phyloP scores from a whole-genome alignment of 2,888 invertebrate genomes.

The Sinelater perroti region DNA sequence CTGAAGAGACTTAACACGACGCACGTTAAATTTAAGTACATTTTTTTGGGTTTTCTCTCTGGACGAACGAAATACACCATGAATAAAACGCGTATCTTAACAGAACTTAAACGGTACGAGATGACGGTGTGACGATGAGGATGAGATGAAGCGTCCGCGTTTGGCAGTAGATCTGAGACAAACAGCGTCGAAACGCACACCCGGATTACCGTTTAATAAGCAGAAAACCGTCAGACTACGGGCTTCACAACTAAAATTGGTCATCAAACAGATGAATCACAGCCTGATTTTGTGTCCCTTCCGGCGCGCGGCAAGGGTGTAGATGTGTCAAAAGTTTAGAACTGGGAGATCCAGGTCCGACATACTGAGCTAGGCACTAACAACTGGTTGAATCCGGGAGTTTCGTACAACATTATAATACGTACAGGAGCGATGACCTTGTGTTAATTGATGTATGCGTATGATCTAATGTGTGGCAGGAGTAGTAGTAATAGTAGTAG shows the following conservation, averaged over 20 bases:
- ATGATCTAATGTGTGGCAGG: no score
- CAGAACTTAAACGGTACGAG: slow-evolving; percentile 26
- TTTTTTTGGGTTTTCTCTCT: slow-evolving; percentile 45
- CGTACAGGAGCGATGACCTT: slow-evolving; percentile 45
- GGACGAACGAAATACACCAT: slow-evolving; percentile 53
- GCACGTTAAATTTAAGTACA: slow-evolving; percentile 54
- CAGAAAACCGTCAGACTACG: slow-evolving; percentile 50
- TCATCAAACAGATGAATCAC: slow-evolving; percentile 64
- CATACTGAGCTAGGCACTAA: slow-evolving; percentile 61
- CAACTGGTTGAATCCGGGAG: slow-evolving; percentile 59
- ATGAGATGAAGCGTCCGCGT: slow-evolving; percentile 38
- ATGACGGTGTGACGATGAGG: slow-evolving; percentile 29
- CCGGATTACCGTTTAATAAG: slow-evolving; percentile 51
- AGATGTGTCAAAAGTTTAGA: slow-evolving; percentile 49
- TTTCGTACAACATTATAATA: slow-evolving; percentile 35
- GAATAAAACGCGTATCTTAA: slow-evolving; percentile 35
- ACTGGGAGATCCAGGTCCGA: slow-evolving; percentile 48
- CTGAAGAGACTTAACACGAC: slow-evolving; percentile 47
- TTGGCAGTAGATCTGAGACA: slow-evolving; percentile 45
- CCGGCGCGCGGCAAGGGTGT: slow-evolving; percentile 40
- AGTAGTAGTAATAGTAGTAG: no score
- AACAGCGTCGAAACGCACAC: slow-evolving; percentile 51
- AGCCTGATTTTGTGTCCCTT: slow-evolving; percentile 64
- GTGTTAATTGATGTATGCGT: no score
- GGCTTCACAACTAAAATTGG: slow-evolving; percentile 61